A percentile compares a stretch with the other conserved stretches of the same genome.
Evolutionary conservation across 2,113 vertebrate genomes (phyloP).

Genomic region (Dryoscopus gambensis): DNA sequence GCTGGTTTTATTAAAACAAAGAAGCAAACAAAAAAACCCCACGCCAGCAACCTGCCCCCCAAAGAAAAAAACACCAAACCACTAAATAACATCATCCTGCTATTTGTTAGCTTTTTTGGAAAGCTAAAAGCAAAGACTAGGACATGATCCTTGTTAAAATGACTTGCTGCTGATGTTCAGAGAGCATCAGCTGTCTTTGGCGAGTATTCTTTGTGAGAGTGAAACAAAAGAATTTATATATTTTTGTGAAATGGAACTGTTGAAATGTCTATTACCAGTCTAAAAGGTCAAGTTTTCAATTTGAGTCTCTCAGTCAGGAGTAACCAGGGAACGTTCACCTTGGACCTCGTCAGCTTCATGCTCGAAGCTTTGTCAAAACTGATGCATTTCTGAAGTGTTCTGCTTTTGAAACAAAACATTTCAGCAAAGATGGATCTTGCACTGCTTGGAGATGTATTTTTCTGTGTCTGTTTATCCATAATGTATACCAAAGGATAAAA

Average conservation of each 20-base stretch:
- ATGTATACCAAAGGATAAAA: not conserved
- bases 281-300: constrained; percentile 2
- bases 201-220: not conserved
- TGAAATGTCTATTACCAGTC: not conserved
- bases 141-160: not conserved
- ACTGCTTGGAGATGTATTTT: not conserved
- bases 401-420: not conserved
- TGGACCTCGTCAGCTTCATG: not conserved
- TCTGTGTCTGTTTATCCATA: not conserved
- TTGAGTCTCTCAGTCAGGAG: not conserved
- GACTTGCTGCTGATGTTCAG: not conserved
- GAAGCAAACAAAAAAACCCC: not conserved
- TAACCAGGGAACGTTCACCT: not conserved
- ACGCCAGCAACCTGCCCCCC: not conserved
- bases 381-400: not conserved
- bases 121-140: not conserved
- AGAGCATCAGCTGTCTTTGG: not conserved
- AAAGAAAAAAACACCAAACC: not conserved
- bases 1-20: not conserved
- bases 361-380: not conserved
- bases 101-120: not conserved
- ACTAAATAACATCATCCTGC: not conserved
- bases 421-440: not conserved
- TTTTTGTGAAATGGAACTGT: not conserved
- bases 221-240: not conserved